Evolutionary conservation across 2,797 vertebrate genomes (phyloP).

Genomic region (Melanotaenia maccullochi): DNA sequence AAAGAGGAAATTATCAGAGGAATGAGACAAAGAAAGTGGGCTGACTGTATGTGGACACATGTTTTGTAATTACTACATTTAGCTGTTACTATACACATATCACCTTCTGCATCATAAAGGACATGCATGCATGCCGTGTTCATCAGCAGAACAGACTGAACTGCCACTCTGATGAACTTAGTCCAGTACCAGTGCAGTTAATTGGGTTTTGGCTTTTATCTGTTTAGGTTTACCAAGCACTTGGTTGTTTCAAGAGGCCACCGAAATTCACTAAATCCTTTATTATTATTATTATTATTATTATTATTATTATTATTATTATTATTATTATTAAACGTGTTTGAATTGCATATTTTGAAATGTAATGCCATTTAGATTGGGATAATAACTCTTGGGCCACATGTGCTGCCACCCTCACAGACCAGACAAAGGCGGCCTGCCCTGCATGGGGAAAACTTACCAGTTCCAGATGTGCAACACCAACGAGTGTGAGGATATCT

Average conservation of each 20-base stretch:
- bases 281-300: neutral
- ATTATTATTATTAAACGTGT: too few species aligned
- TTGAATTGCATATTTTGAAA: neutral
- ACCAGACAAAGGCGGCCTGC: slow-evolving; percentile 92
- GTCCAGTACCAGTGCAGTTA: neutral
- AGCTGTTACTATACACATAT: too few species aligned
- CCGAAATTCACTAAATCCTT: neutral
- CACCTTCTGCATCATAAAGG: too few species aligned
- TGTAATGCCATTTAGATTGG: neutral
- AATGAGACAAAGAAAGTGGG: too few species aligned
- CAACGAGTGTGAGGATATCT: slow-evolving; percentile 88
- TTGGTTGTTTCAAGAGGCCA: neutral
- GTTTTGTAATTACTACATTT: too few species aligned
- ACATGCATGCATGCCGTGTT: too few species aligned
- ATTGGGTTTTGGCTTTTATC: neutral
- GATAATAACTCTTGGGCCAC: neutral
- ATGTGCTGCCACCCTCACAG: slow-evolving; percentile 69
- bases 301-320: neutral
- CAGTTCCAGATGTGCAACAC: slow-evolving; percentile 94
- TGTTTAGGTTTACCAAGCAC: neutral
- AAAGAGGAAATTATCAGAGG: too few species aligned
- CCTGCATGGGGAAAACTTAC: slow-evolving; percentile 88
- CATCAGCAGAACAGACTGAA: too few species aligned
- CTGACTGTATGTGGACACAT: too few species aligned
- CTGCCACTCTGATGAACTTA: neutral